Percentiles rank a stretch among this genome's conserved stretches.
Conservation (phyloP, 2,113 vertebrate genomes). For the Muntiacus muntjak region DNA sequence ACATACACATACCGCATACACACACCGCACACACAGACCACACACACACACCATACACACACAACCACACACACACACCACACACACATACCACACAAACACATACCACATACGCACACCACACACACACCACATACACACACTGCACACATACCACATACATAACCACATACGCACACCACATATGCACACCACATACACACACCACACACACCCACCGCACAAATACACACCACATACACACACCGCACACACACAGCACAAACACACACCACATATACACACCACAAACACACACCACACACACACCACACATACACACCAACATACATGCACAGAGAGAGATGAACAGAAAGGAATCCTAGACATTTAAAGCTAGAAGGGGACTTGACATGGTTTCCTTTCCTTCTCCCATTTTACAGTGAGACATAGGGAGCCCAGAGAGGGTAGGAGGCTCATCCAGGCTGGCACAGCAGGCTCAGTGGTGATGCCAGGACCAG, state of each 20-base stretch:
- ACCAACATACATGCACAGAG: not conserved
- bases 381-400: not conserved
- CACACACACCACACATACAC: not conserved
- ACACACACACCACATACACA: accelerated
- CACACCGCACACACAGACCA: no score
- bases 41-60: no score
- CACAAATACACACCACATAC: no score
- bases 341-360: not conserved
- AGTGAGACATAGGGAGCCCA: not conserved
- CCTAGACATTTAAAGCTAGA: not conserved
- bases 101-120: not conserved
- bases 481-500: not conserved
- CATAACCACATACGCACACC: no score
- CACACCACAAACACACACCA: not conserved
- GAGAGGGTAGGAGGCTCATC: not conserved
- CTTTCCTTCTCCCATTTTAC: not conserved
- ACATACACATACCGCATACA: no score
- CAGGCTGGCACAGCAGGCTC: accelerated
- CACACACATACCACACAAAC: accelerated
- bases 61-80: no score
- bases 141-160: no score
- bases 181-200: no score
- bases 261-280: accelerated
- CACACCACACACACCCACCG: no score
- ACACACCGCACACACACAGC: accelerated